Percentiles rank a stretch among this genome's conserved stretches.
Evolutionary conservation across 2,888 invertebrate species (phyloP).

Genomic region (Argyresthia albistria): DNA sequence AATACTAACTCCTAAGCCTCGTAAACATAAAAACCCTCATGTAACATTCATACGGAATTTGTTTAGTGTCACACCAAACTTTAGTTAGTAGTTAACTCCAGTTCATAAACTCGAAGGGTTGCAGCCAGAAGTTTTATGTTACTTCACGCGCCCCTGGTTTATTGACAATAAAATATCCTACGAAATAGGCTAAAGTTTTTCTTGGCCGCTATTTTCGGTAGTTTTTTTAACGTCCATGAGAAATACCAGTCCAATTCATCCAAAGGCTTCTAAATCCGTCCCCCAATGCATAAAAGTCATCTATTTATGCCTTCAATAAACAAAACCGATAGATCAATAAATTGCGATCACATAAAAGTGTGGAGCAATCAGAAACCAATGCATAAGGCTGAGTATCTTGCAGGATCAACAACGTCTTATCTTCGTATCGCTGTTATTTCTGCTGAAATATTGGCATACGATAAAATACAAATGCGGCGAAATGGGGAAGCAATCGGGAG

Average conservation of each 20-base stretch:
- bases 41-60: not conserved
- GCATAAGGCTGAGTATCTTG: conserved; percentile 22
- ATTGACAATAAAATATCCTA: conserved; percentile 45
- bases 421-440: conserved; percentile 27
- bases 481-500: conserved; percentile 50
- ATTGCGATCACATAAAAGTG: conserved; percentile 5
- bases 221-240: too few species aligned
- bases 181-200: conserved; percentile 15
- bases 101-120: conserved; percentile 33
- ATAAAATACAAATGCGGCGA: conserved; percentile 59
- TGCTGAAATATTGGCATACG: conserved; percentile 27
- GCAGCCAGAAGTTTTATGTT: conserved; percentile 32
- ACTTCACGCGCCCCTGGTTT: conserved; percentile 34
- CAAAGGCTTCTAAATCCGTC: too few species aligned
- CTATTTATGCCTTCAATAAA: not conserved
- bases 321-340: conserved; percentile 5
- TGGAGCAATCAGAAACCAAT: conserved; percentile 53
- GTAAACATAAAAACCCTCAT: not conserved
- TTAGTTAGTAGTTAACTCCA: conserved; percentile 26
- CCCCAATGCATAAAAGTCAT: too few species aligned
- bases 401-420: conserved; percentile 40
- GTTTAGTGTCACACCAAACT: conserved; percentile 15
- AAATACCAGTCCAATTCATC: too few species aligned
- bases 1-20: not conserved
- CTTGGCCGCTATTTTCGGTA: not conserved